Evolutionary conservation across 1,140 invertebrate species (phyloP), one percentile per base, ranked within the genome.

Genomic region (Drosophila albomicans): DNA sequence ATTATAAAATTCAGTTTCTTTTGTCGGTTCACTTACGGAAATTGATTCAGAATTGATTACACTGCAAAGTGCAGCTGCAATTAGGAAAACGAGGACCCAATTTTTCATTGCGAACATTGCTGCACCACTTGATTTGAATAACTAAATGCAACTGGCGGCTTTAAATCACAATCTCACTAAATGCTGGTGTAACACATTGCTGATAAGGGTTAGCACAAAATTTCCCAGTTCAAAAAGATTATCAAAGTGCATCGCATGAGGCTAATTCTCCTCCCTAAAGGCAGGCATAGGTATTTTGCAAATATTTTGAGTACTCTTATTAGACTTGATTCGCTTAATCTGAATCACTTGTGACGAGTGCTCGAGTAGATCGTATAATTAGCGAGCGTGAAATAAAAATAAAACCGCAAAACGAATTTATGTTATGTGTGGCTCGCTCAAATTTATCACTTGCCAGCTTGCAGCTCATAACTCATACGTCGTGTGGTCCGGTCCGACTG

Each of bases 391-490:
- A 41, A 41, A 41, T n/a, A 11, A 54, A 67, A 64, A 66, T 66
- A 46, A 58, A 68, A 66, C 51, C 13, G 20, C 38, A 57, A 46
- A 49, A 62, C 78, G 48, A 68, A 52, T 62, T 80, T 64, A 82
- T 84, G 84, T 84, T 84, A 84, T 85, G 81, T 62, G 76, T 45
- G 62, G 73, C 77, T 59, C 51, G 69, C 59, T 68, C 69, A 71
- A 59, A 79, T 79, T 79, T 79, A 79, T 79, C 77, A 79, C 63
- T 76, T 25, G 20, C 20, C 20, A 25, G 20, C 20, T 25, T 71
- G 61, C 43, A 69, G 57, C 82, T 82, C 84, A 87, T 87, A 87
- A 88, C 84, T 87, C 84, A 87, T 79, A 78, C 84, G 80, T 80
- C 84, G 64, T 72, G 84, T 80, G 64, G 63, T 68, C 20, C 65